A percentile compares a stretch with the other conserved stretches of the same genome.
Evolutionary conservation across 2,113 vertebrate genomes (phyloP).

Genomic region (Psittacula cyanocephala): DNA sequence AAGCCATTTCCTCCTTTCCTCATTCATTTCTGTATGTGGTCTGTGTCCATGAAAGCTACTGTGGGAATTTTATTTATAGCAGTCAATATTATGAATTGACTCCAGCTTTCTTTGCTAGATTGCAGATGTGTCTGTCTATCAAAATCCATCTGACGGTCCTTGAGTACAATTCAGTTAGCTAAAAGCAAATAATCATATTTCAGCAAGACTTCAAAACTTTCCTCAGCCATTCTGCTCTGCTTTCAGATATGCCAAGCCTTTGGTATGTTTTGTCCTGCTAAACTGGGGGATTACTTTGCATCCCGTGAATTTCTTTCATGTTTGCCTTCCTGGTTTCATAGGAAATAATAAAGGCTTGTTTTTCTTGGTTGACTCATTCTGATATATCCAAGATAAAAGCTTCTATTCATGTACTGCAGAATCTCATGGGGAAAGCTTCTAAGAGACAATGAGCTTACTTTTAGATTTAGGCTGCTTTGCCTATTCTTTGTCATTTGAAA

Average conservation of each 20-base stretch:
- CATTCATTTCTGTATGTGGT: not conserved
- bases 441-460: not conserved
- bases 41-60: not conserved
- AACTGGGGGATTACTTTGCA: not conserved
- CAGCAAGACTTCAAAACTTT: not conserved
- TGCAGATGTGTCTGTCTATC: not conserved
- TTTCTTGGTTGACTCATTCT: not conserved
- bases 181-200: not conserved
- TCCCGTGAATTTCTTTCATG: not conserved
- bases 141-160: not conserved
- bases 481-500: not conserved
- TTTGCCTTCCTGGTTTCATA: conserved; percentile 12
- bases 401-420: not conserved
- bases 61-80: conserved; percentile 6
- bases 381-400: conserved; percentile 1
- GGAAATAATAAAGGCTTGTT: conserved; percentile 23
- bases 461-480: not conserved
- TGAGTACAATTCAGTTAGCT: not conserved
- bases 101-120: not conserved
- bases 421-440: not conserved
- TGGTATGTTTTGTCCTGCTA: not conserved
- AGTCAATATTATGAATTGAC: not conserved
- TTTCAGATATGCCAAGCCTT: not conserved
- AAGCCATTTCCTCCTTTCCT: not conserved
- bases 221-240: not conserved